Percentiles rank a stretch among this genome's conserved stretches.
phyloP scores from a whole-genome alignment of 1,140 invertebrate genomes.

The Drosophila kurseongensis region DNA sequence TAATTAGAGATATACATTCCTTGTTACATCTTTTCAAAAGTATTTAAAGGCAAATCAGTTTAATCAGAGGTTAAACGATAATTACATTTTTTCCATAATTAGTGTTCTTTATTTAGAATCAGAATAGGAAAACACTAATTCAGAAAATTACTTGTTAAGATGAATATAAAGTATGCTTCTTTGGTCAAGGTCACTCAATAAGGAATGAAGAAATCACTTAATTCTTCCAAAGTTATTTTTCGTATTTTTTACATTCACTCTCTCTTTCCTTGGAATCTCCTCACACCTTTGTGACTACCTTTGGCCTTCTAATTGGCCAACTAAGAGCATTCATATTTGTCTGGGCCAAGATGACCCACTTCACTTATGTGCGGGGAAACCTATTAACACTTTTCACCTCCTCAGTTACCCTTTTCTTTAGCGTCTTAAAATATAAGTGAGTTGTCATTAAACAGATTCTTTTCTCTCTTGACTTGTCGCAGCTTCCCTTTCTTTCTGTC shows the following conservation, averaged over 20 bases:
- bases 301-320: conserved; percentile 57
- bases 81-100: too few species aligned
- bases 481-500: conserved; percentile 34
- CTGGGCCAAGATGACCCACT: conserved; percentile 71
- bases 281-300: conserved; percentile 6
- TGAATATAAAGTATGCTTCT: too few species aligned
- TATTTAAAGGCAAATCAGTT: too few species aligned
- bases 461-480: conserved; percentile 27
- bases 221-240: neutral
- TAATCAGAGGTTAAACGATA: too few species aligned
- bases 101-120: too few species aligned
- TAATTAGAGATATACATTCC: too few species aligned
- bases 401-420: conserved; percentile 8
- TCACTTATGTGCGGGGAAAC: conserved; percentile 63
- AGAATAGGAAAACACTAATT: too few species aligned
- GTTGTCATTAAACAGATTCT: conserved; percentile 60
- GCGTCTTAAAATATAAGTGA: conserved; percentile 36
- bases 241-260: neutral
- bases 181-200: conserved; percentile 2
- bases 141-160: too few species aligned
- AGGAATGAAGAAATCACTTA: neutral
- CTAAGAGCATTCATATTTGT: conserved; percentile 45
- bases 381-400: conserved; percentile 82
- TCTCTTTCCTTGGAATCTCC: conserved; percentile 23
- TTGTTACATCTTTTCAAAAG: too few species aligned